These are phyloP conservation scores for Xestia xanthographa DNA, from an alignment of 2,888 invertebrate genomes.

Conservation along the genomic window DNA sequence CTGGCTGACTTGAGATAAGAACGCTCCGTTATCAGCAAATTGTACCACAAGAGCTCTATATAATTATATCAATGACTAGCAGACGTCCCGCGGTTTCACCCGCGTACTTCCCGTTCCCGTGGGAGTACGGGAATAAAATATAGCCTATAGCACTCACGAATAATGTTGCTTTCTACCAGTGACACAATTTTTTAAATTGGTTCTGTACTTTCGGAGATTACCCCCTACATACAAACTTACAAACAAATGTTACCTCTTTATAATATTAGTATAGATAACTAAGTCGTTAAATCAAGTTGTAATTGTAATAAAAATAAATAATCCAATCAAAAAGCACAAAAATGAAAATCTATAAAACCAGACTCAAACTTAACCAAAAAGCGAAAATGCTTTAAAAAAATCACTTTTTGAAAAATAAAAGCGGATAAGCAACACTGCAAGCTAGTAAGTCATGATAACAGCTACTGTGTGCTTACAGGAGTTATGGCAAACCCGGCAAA, in stretches of 20 bases:
- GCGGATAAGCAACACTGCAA: not conserved
- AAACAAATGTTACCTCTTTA: no score
- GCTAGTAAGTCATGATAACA: not conserved
- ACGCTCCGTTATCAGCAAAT: not conserved
- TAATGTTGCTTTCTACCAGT: no score
- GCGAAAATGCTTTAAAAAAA: not conserved
- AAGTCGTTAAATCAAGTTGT: not conserved
- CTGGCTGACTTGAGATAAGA: not conserved
- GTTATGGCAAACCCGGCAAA: constrained; percentile 36
- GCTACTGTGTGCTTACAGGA: constrained; percentile 10
- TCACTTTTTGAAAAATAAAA: not conserved
- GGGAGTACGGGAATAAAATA: no score
- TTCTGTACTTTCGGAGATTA: no score
- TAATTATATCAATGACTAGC: not conserved
- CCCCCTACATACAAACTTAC: no score
- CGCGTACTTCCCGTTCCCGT: no score
- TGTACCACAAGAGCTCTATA: not conserved
- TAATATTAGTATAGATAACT: no score
- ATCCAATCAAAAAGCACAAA: not conserved
- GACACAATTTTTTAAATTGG: no score
- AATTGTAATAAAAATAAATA: not conserved
- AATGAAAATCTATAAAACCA: no score
- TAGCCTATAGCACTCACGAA: no score
- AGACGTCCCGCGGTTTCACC: no score
- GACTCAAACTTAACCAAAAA: not conserved